These are phyloP conservation scores for Euleptes europaea DNA, from an alignment of 2,113 vertebrate species.

Conservation along the genomic window DNA sequence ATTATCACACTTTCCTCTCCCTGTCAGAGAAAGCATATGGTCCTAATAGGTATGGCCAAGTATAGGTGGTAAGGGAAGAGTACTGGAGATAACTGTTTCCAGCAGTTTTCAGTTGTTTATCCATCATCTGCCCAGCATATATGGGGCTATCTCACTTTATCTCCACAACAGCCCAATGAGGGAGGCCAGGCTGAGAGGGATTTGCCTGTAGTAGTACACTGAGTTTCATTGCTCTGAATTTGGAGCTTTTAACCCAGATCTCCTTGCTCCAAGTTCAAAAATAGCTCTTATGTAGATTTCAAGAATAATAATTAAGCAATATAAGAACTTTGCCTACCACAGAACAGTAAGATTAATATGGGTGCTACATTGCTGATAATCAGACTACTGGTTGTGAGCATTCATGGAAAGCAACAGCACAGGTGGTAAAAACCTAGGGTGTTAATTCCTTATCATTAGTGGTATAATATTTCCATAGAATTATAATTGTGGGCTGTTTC, in stretches of 20 bases:
- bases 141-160: neutral
- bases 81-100: neutral
- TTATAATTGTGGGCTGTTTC: neutral
- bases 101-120: neutral
- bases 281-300: neutral
- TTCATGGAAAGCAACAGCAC: neutral
- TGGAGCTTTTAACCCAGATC: neutral
- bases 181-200: neutral
- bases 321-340: neutral
- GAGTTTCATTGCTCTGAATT: no score
- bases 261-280: neutral
- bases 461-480: no score
- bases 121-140: neutral
- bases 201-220: neutral
- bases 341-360: neutral
- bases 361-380: neutral
- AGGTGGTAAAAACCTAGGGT: neutral
- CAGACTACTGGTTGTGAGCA: neutral
- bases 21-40: no score
- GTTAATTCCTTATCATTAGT: neutral
- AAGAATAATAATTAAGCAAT: neutral
- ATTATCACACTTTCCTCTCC: no score
- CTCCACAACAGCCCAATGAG: neutral
- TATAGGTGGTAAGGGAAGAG: neutral
- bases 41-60: neutral